A percentile compares a stretch with the other conserved stretches of the same genome.
phyloP scores from a whole-genome alignment of 2,888 invertebrate species.

The Sarcophaga variegata region DNA sequence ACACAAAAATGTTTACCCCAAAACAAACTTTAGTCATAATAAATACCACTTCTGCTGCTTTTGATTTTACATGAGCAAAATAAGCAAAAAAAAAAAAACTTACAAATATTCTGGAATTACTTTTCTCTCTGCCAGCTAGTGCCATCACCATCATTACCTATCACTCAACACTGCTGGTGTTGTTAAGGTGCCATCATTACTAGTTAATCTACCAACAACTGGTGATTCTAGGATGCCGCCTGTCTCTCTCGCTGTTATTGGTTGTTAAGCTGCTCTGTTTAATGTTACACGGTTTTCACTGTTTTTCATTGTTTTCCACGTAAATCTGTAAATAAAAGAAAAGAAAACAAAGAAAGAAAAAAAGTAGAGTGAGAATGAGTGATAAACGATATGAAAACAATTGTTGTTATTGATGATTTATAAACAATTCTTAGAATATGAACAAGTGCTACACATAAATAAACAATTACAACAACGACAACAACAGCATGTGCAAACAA shows the following conservation, averaged over 20 bases:
- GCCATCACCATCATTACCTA: no score
- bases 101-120: no score
- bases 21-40: no score
- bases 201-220: slow-evolving; percentile 15
- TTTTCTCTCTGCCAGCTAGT: no score
- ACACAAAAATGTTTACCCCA: no score
- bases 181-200: background rate
- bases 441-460: slow-evolving; percentile 39
- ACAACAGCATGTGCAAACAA: background rate
- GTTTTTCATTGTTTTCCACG: no score
- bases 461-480: slow-evolving; percentile 41
- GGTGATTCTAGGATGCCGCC: background rate
- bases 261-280: slow-evolving; percentile 42
- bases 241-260: slow-evolving; percentile 27
- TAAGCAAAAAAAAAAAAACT: background rate
- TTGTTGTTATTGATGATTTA: slow-evolving; percentile 71
- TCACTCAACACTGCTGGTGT: slow-evolving; percentile 17
- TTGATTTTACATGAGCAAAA: slow-evolving; percentile 35
- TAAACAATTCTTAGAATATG: slow-evolving; percentile 70
- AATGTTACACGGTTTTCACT: slow-evolving; percentile 15
- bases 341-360: slow-evolving; percentile 26
- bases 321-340: slow-evolving; percentile 48
- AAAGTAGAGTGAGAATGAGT: slow-evolving; percentile 16
- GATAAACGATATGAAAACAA: slow-evolving; percentile 30
- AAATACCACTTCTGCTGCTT: slow-evolving; percentile 36